Conservation (phyloP, 2,888 invertebrate species). For the Xanthia togata region DNA sequence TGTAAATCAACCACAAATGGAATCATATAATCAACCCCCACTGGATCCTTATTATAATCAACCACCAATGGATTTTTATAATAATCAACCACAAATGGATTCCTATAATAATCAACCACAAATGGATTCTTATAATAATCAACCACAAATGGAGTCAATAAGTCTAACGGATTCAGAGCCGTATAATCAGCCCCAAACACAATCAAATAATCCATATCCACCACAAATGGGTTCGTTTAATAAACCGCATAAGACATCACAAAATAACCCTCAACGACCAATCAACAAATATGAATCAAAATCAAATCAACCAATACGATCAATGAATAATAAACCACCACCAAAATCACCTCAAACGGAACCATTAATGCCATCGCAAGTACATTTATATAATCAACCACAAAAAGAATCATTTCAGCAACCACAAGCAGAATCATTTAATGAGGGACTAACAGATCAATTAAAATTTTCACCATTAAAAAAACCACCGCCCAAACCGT, state of each 20-base stretch:
- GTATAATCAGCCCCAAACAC: slow-evolving; percentile 14
- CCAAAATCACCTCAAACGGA: background rate
- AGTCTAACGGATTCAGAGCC: slow-evolving; percentile 4
- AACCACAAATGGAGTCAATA: slow-evolving; percentile 7
- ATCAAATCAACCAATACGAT: background rate
- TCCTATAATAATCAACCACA: slow-evolving; percentile 29
- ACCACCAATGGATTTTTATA: background rate
- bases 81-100: too few relatives aligned
- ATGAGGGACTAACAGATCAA: background rate
- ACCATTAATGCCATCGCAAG: slow-evolving; percentile 11
- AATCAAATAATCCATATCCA: background rate
- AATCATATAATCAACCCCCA: slow-evolving; percentile 23
- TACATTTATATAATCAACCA: slow-evolving; percentile 11
- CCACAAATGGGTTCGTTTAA: slow-evolving; percentile 14
- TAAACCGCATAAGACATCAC: slow-evolving; percentile 6
- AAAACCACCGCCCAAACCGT: background rate
- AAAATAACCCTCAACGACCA: slow-evolving; percentile 5
- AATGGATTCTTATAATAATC: slow-evolving; percentile 5
- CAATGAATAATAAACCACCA: background rate
- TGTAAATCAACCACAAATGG: slow-evolving; percentile 29
- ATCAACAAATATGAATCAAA: slow-evolving; percentile 3
- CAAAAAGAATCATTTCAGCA: slow-evolving; percentile 1
- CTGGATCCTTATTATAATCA: slow-evolving; percentile 25
- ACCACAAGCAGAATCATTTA: background rate
- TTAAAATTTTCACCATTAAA: background rate